phyloP scores from a whole-genome alignment of 2,113 vertebrate species.

The Chlorodrepanis virens region DNA sequence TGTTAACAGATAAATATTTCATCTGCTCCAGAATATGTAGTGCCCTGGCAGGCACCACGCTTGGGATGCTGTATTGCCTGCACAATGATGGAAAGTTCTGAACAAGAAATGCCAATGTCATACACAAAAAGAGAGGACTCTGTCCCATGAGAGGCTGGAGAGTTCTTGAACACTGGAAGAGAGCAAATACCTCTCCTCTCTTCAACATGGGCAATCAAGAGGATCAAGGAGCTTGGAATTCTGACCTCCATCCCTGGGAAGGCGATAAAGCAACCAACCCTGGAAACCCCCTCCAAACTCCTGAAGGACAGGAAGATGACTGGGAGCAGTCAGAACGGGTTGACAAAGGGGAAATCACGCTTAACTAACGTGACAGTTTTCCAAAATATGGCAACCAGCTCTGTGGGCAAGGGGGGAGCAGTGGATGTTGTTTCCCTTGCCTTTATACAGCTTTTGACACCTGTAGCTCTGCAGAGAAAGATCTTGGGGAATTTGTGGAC shows the following conservation, averaged over 20 bases:
- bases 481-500: neutral
- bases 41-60: neutral
- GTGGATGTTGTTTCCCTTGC: neutral
- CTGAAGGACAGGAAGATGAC: neutral
- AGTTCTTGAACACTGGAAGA: neutral
- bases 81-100: neutral
- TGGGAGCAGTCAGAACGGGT: neutral
- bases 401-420: neutral
- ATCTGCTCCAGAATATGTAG: neutral
- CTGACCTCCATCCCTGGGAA: neutral
- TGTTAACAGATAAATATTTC: neutral
- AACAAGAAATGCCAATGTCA: neutral
- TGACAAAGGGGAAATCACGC: neutral
- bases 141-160: neutral
- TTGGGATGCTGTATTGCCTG: neutral
- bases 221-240: neutral
- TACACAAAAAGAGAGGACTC: neutral
- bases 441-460: neutral
- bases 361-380: neutral
- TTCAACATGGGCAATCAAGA: neutral
- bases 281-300: neutral
- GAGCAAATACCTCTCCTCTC: neutral
- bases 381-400: neutral
- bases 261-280: neutral
- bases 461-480: neutral